Evolutionary conservation across 2,797 vertebrate genomes (phyloP), one percentile per base, ranked within the genome.

Genomic region (Galaxias olidus): DNA sequence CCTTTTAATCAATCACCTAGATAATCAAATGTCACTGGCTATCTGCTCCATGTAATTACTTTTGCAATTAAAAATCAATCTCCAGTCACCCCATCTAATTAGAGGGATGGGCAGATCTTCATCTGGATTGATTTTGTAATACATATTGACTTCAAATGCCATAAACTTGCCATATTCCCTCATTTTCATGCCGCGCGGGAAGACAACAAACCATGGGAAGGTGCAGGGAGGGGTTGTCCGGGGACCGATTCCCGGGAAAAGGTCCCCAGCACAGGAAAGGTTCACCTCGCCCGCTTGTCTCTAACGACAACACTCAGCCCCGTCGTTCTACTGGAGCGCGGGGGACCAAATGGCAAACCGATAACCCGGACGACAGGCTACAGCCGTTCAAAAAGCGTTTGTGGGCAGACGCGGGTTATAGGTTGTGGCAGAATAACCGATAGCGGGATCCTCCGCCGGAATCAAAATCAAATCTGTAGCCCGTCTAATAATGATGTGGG

Each of bases 41-140:
- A 98, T 98, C 97, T 98, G 96, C 96, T 97, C 97, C 90, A 89
- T 98, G 96, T 98, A 98, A 98, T 98, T 98, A 99, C 96, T 99
- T 99, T 98, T 98, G 96, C 97, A 99, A 99, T 99, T 99, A 99
- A 99, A 98, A 98, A 97, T 98, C 96, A 98, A 99, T 97, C 97
- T 98, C 94, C 91, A 98, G 95, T 97, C 96, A 96, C 96, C 96
- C 96, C 93, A 90, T 97, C 96, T 98, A 98, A 99, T 99, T 98
- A 98, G 96, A 97, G 92, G 95, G 95, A 97, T 95, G 96, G 94
- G 93, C 95, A 96, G 95, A 98, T 98, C 96, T 95, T 96, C 96
- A 96, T 96, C 94, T 92, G 96, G 96, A 98, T 98, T 97, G 96
- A 98, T 98, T 99, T 98, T 97, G 96, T 98, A 97, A 99, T 98